Evolutionary conservation across 2,888 invertebrate species (phyloP).

Genomic region (Alcis repandata): DNA sequence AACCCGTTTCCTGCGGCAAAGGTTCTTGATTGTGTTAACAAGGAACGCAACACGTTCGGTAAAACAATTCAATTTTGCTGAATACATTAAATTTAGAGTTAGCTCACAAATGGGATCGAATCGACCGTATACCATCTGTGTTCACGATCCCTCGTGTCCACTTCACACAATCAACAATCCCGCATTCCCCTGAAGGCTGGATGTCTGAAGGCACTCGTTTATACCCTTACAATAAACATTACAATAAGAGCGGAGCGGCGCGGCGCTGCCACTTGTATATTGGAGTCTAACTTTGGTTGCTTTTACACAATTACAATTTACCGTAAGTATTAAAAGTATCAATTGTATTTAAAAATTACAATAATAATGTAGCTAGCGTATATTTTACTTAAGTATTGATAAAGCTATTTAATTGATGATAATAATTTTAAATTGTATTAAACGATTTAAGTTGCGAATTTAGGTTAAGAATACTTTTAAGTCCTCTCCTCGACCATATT

Average conservation of each 20-base stretch:
- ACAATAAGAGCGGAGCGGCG: constrained; percentile 53
- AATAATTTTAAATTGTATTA: constrained; percentile 42
- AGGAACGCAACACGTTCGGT: constrained; percentile 43
- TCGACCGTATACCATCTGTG: constrained; percentile 58
- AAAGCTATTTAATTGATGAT: constrained; percentile 56
- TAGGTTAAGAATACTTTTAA: constrained; percentile 45
- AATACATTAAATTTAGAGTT: constrained; percentile 42
- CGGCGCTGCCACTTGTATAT: constrained; percentile 62
- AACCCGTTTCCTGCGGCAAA: constrained; percentile 56
- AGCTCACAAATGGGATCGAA: constrained; percentile 48
- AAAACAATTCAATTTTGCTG: constrained; percentile 41
- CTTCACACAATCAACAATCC: constrained; percentile 78
- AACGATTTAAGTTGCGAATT: constrained; percentile 42
- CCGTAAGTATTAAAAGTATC: constrained; percentile 49
- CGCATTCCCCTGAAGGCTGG: constrained; percentile 82
- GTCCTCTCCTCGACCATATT: constrained; percentile 46
- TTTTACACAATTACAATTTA: constrained; percentile 53
- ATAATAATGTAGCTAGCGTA: constrained; percentile 67
- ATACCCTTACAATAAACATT: constrained; percentile 75
- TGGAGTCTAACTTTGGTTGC: constrained; percentile 74
- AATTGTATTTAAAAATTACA: constrained; percentile 52
- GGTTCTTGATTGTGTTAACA: constrained; percentile 59
- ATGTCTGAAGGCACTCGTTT: constrained; percentile 85
- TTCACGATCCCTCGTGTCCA: constrained; percentile 63
- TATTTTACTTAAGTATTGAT: constrained; percentile 65